phyloP scores from a whole-genome alignment of 2,113 vertebrate genomes.

The Ailurus styani region DNA sequence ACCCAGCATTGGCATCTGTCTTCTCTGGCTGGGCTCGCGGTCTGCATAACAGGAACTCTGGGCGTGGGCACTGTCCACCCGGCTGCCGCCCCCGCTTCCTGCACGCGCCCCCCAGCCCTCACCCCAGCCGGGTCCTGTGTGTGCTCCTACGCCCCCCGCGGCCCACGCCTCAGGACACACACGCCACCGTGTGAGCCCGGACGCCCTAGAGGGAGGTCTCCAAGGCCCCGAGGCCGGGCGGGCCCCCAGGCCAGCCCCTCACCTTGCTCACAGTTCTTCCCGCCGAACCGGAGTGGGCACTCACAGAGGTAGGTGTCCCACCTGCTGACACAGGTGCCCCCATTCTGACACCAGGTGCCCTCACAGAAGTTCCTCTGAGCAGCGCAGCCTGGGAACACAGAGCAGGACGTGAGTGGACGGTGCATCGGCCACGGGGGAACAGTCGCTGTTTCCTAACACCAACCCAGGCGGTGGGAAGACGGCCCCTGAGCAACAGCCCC shows the following conservation, averaged over 20 bases:
- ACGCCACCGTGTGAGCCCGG: accelerated
- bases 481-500: accelerated
- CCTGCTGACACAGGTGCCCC: slow-evolving; percentile 90
- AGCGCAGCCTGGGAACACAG: slow-evolving; percentile 78
- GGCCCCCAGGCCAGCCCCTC: neutral
- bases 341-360: slow-evolving; percentile 87
- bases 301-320: slow-evolving; percentile 93
- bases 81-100: neutral
- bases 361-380: slow-evolving; percentile 92
- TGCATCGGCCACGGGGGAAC: accelerated
- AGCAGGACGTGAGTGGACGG: accelerated
- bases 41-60: neutral
- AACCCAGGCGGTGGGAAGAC: accelerated
- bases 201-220: accelerated
- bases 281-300: slow-evolving; percentile 89
- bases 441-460: accelerated
- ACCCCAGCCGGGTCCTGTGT: neutral
- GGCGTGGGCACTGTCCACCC: accelerated
- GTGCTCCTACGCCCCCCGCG: neutral
- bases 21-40: neutral
- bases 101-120: accelerated
- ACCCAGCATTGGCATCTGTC: neutral
- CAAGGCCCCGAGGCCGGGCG: accelerated
- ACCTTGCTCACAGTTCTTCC: slow-evolving; percentile 98
- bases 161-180: accelerated